A percentile compares a stretch with the other conserved stretches of the same genome.
Evolutionary conservation across 1,140 invertebrate genomes (phyloP).

Genomic region (Gonioctena quinquepunctata): DNA sequence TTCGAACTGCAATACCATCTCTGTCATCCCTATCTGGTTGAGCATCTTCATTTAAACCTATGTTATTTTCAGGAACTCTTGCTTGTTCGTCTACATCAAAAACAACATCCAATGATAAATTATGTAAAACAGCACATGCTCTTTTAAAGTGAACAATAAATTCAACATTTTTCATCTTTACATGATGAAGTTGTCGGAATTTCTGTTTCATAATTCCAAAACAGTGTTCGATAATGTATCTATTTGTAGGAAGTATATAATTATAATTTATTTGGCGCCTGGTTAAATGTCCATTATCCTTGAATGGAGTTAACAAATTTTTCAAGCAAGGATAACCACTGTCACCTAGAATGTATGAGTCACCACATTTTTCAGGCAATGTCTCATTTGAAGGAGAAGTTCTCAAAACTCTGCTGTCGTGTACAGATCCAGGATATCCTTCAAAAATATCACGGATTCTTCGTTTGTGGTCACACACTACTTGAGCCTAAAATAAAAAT

Average conservation of each 20-base stretch:
- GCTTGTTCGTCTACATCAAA: too few relatives aligned
- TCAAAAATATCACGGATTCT: conserved; percentile 36
- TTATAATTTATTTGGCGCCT: conserved; percentile 22
- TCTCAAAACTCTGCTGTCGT: conserved; percentile 38
- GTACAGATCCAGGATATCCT: conserved; percentile 39
- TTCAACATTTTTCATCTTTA: conserved; percentile 24
- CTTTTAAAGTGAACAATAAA: neutral
- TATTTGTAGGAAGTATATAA: conserved; percentile 16
- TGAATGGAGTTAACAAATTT: conserved; percentile 26
- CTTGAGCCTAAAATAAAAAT: conserved; percentile 30
- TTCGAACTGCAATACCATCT: too few relatives aligned
- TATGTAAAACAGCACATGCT: conserved; percentile 1
- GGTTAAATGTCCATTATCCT: conserved; percentile 21
- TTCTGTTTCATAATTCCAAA: conserved; percentile 29
- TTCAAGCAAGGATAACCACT: conserved; percentile 20
- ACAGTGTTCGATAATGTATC: conserved; percentile 30
- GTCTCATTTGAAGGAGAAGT: conserved; percentile 7
- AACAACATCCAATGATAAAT: conserved; percentile 2
- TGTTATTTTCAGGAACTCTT: too few relatives aligned
- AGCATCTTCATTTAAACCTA: too few relatives aligned
- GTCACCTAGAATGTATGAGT: conserved; percentile 24
- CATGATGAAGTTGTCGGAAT: conserved; percentile 24
- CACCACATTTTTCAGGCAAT: conserved; percentile 18
- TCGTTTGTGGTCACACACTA: conserved; percentile 28
- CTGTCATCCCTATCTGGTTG: too few relatives aligned